These are phyloP conservation scores for Caenorhabditis sp. DNA, from an alignment of 2,888 invertebrate species.

Conservation along the genomic window DNA sequence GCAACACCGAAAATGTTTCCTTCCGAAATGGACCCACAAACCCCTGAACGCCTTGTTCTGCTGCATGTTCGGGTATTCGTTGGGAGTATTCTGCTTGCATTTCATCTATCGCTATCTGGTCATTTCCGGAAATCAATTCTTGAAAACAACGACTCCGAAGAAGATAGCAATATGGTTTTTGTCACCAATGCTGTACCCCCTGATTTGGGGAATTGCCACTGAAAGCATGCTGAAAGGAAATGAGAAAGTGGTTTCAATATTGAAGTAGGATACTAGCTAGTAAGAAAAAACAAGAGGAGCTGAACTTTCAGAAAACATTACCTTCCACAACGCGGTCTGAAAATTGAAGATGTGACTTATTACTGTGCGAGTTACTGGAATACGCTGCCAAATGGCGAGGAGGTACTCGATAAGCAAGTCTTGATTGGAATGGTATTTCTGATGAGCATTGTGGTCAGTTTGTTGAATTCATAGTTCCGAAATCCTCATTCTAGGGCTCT, in stretches of 20 bases:
- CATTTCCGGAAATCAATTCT: background rate
- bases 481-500: background rate
- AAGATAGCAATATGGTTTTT: background rate
- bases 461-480: too few species aligned
- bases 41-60: background rate
- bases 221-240: background rate
- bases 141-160: background rate
- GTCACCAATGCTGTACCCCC: background rate
- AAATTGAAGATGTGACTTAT: too few species aligned
- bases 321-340: conserved; percentile 8
- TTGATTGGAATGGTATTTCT: conserved; percentile 13
- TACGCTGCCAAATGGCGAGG: too few species aligned
- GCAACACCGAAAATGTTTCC: background rate
- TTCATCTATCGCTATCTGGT: background rate
- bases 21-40: background rate
- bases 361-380: too few species aligned
- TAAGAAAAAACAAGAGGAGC: background rate
- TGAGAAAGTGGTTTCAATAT: too few species aligned
- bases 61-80: background rate
- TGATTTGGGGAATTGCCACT: background rate
- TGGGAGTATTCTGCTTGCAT: background rate
- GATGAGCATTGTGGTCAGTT: conserved; percentile 24
- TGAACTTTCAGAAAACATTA: background rate
- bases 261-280: background rate
- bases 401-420: too few species aligned